Base-by-base conservation (phyloP, 2,113 vertebrate species). In the Drymodes brunneopygia region DNA sequence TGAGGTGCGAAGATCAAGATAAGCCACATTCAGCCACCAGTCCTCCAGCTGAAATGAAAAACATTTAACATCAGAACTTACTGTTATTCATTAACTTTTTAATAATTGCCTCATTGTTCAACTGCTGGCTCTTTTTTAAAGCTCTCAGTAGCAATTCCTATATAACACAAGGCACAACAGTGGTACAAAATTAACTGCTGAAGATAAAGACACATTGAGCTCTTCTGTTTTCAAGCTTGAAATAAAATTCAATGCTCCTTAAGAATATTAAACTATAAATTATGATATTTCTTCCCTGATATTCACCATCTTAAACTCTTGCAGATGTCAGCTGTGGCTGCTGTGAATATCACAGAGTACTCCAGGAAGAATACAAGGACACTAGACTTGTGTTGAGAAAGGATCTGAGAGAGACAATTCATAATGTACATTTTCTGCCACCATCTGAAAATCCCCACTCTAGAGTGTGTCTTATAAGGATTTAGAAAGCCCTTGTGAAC, bases 21-120 rank as follows among this genome's bases (percentile, higher is more conserved):
- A 99, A 4, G 98, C 98, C 29, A 95, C 79, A 50, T 99, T 98
- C 90, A 99, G 97, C 99, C 99, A 99, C 99, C 99, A 99, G 20
- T 99, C 99, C 92, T 99, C 99, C 97, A 99, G 97, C 99, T 99
- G 92, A 67, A 98, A 97, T 13, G 65, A 95, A 94, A 66, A 95
- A 70, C 16, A 7, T 47, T 81, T 33, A 86, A 53, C 5, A 29
- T 95, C 35, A 94, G 51, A 91, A 88, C 16, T 38, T 83, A 58
- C 8, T 29, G 60, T 36, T 56, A 82, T 60, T 33, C 27, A 65
- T 31, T 44, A 61, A 31, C 27, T 91, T 18, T 61, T 74, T 78
- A 88, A 47, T 50, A 88, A 88, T 44, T 33, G 73, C 8, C 4
- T 40, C 24, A 80, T 13, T 54, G 14, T 33, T 58, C 28, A 86